Evolutionary conservation across 2,113 vertebrate species (phyloP).

Genomic region (Ptilorrhoa leucosticta): DNA sequence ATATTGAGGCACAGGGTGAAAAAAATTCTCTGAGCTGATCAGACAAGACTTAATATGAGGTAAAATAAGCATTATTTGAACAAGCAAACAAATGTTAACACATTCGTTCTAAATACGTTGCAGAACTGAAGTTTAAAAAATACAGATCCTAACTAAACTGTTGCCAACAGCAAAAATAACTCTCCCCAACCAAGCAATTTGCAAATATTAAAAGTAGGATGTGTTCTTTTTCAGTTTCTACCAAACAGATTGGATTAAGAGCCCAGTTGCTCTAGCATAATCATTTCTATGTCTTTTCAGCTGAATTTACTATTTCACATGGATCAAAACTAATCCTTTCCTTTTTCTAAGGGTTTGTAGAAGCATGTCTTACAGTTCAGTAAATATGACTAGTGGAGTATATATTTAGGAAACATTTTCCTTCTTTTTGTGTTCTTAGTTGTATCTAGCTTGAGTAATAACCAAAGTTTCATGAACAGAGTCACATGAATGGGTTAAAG

Average conservation of each 20-base stretch:
- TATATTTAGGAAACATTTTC: neutral
- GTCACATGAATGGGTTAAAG: neutral
- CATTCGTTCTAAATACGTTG: neutral
- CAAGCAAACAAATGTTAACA: neutral
- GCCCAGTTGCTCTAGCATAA: neutral
- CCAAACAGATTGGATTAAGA: neutral
- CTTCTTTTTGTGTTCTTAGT: neutral
- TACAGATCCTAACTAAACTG: neutral
- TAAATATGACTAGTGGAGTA: neutral
- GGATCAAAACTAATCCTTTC: neutral
- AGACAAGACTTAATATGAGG: neutral
- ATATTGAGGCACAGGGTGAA: neutral
- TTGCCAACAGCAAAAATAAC: neutral
- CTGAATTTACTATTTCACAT: neutral
- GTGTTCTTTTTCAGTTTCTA: slow-evolving; percentile 7
- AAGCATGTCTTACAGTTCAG: neutral
- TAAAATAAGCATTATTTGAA: neutral
- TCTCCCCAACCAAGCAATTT: neutral
- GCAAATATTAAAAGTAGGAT: neutral
- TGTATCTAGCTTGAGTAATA: neutral
- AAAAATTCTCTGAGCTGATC: neutral
- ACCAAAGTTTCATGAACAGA: neutral
- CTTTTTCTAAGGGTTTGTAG: neutral
- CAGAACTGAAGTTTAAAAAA: neutral
- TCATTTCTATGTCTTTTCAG: neutral